phyloP scores from a whole-genome alignment of 1,140 invertebrate species.

The Gerris buenoi region DNA sequence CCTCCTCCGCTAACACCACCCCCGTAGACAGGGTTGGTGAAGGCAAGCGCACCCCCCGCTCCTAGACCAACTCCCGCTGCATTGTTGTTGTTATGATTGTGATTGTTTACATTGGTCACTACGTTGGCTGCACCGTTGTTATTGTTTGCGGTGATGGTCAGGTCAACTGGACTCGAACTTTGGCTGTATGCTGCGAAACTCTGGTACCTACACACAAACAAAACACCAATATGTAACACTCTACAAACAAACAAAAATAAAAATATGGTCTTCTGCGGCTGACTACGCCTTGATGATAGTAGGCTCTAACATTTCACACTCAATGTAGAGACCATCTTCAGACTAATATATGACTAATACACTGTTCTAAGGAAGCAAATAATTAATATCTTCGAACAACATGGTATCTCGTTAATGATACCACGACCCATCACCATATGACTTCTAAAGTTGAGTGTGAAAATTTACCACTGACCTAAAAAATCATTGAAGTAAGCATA shows the following conservation, averaged over 20 bases:
- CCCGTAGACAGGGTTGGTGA: constrained; percentile 68
- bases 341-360: too few relatives aligned
- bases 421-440: too few relatives aligned
- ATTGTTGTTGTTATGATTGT: constrained; percentile 15
- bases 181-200: constrained; percentile 79
- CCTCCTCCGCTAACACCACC: constrained; percentile 29
- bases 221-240: constrained; percentile 58
- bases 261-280: constrained; percentile 53
- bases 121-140: constrained; percentile 3
- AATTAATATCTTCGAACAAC: too few relatives aligned
- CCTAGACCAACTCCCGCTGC: constrained; percentile 12
- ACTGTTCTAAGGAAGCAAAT: too few relatives aligned
- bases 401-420: too few relatives aligned
- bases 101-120: background rate
- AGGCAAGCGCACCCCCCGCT: constrained; percentile 45
- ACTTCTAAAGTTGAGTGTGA: too few relatives aligned
- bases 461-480: too few relatives aligned
- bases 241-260: constrained; percentile 64
- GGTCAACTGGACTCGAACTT: constrained; percentile 74
- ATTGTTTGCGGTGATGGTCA: constrained; percentile 31
- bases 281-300: too few relatives aligned
- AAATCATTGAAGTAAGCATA: too few relatives aligned
- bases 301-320: too few relatives aligned
- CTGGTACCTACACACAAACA: constrained; percentile 41
- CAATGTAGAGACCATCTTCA: too few relatives aligned